A percentile compares a stretch with the other conserved stretches of the same genome.
Evolutionary conservation across 30 jellyfish, hydroid and myxozoan genomes (phyloP).

Genomic region (Catostylus mosaicus): DNA sequence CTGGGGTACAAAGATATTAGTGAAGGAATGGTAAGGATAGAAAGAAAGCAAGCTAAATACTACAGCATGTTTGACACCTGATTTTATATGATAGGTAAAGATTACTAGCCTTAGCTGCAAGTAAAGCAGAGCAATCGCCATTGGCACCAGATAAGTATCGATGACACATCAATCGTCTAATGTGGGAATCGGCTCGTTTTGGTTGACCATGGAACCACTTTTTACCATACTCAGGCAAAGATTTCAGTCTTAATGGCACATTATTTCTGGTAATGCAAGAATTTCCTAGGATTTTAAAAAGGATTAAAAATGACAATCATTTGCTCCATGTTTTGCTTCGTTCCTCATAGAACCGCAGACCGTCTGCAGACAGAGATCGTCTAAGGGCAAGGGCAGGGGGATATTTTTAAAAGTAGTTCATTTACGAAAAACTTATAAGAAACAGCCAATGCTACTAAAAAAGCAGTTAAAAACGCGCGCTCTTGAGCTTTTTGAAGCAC

Average conservation of each 20-base stretch:
- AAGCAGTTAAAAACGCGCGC: too few species aligned
- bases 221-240: not conserved
- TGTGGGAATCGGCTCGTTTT: conserved; percentile 45
- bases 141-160: conserved; percentile 27
- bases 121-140: not conserved
- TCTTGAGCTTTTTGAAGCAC: too few species aligned
- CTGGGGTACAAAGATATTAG: conserved; percentile 3
- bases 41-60: not conserved
- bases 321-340: too few species aligned
- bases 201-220: not conserved
- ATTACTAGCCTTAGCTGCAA: conserved; percentile 3
- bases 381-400: too few species aligned
- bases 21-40: conserved; percentile 18
- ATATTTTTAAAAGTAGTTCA: too few species aligned
- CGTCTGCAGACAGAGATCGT: too few species aligned
- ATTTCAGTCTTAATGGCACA: conserved; percentile 12
- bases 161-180: conserved; percentile 25
- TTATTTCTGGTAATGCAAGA: conserved; percentile 7
- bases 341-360: too few species aligned
- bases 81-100: not conserved
- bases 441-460: too few species aligned
- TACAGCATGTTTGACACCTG: conserved; percentile 7
- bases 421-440: too few species aligned
- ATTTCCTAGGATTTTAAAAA: not conserved
- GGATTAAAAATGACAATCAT: not conserved